These are phyloP conservation scores for Serinus canaria DNA, from an alignment of 2,113 vertebrate species.

Conservation along the genomic window DNA sequence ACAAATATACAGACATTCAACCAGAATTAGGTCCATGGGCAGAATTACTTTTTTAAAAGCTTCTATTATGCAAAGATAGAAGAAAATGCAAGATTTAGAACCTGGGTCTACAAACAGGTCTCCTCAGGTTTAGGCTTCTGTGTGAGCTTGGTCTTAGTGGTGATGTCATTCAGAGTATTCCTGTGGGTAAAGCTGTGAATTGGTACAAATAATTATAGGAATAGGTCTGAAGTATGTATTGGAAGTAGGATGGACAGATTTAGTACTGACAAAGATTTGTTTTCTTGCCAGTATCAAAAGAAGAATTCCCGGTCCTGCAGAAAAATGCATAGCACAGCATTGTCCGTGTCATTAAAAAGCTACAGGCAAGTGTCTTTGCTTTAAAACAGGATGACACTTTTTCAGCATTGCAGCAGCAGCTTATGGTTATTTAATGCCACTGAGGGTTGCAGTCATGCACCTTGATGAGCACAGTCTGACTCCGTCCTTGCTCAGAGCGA, in stretches of 20 bases:
- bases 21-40: neutral
- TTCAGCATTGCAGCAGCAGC: conserved; percentile 53
- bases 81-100: neutral
- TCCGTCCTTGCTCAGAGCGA: neutral
- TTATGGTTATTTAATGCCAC: conserved; percentile 47
- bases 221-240: neutral
- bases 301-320: neutral
- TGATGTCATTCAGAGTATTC: neutral
- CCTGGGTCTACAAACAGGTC: neutral
- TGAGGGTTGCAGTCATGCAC: conserved; percentile 1
- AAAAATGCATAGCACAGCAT: neutral
- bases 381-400: neutral
- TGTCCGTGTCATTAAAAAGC: neutral
- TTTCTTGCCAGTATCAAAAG: neutral
- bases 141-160: neutral
- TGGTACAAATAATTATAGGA: neutral
- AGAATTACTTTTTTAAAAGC: neutral
- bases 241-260: neutral
- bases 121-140: neutral
- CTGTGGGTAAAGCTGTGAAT: neutral
- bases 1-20: neutral
- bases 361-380: neutral
- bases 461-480: neutral
- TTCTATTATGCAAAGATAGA: neutral
- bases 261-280: neutral